These are phyloP conservation scores for Gnatocerus cornutus DNA, from an alignment of 2,888 invertebrate species.

Conservation along the genomic window DNA sequence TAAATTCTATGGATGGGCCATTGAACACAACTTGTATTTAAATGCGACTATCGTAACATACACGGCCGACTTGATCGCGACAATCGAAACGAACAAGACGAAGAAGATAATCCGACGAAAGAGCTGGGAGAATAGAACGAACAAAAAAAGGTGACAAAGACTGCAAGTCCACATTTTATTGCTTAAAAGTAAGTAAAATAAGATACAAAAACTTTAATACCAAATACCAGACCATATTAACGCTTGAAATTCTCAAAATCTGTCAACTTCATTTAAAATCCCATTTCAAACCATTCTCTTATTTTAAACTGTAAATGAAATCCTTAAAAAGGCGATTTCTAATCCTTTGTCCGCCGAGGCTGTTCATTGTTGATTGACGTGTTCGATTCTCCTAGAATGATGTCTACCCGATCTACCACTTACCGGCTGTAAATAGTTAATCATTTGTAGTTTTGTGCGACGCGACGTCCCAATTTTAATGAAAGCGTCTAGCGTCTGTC, in stretches of 20 bases:
- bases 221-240: too few species aligned
- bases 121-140: slow-evolving; percentile 41
- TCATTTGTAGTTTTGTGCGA: slow-evolving; percentile 52
- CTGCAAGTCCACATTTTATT: too few species aligned
- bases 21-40: slow-evolving; percentile 65
- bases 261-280: too few species aligned
- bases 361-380: slow-evolving; percentile 64
- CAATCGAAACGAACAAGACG: slow-evolving; percentile 53
- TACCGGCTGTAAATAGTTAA: slow-evolving; percentile 67
- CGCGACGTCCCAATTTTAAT: slow-evolving; percentile 14
- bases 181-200: too few species aligned
- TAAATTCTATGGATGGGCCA: slow-evolving; percentile 64
- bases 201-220: too few species aligned
- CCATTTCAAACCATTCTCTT: too few species aligned
- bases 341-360: slow-evolving; percentile 50
- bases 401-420: slow-evolving; percentile 67
- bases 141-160: too few species aligned
- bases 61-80: slow-evolving; percentile 62
- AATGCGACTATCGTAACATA: slow-evolving; percentile 65
- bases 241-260: too few species aligned
- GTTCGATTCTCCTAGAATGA: slow-evolving; percentile 63
- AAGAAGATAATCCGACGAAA: slow-evolving; percentile 58
- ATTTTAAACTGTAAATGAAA: too few species aligned
- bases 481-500: neutral
- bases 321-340: slow-evolving; percentile 32